Percentiles rank a stretch among this genome's conserved stretches.
Conservation (phyloP, 2,888 invertebrate genomes). For the Dynastes grantii region DNA sequence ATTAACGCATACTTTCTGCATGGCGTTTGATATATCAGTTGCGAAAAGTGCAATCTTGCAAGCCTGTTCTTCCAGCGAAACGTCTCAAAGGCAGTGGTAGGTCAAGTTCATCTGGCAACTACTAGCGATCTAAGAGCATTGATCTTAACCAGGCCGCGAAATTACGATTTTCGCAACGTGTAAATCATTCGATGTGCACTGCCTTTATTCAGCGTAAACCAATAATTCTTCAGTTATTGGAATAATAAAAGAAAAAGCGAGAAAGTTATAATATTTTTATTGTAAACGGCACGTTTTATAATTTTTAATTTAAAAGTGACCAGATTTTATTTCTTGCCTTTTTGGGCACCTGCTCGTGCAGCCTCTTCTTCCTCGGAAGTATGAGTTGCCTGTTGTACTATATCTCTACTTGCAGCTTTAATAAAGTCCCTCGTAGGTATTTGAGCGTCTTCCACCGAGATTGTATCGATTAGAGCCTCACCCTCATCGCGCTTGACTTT, state of each 20-base stretch:
- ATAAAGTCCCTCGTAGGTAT: slow-evolving; percentile 59
- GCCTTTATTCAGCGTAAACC: background rate
- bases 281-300: background rate
- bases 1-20: too few relatives aligned
- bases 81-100: too few relatives aligned
- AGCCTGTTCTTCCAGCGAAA: too few relatives aligned
- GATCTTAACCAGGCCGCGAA: too few relatives aligned
- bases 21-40: too few relatives aligned
- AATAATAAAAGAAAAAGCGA: background rate
- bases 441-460: slow-evolving; percentile 58
- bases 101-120: too few relatives aligned
- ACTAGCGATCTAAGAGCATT: too few relatives aligned
- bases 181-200: background rate
- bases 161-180: too few relatives aligned
- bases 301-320: background rate
- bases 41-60: too few relatives aligned
- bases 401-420: slow-evolving; percentile 57
- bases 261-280: background rate
- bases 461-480: slow-evolving; percentile 54
- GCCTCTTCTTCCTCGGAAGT: slow-evolving; percentile 33
- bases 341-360: slow-evolving; percentile 24
- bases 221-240: background rate
- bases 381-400: slow-evolving; percentile 52
- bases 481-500: slow-evolving; percentile 33
- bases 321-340: slow-evolving; percentile 28